Base-by-base conservation (phyloP, 2,797 vertebrate species). In the Tauraco hartlaubi region DNA sequence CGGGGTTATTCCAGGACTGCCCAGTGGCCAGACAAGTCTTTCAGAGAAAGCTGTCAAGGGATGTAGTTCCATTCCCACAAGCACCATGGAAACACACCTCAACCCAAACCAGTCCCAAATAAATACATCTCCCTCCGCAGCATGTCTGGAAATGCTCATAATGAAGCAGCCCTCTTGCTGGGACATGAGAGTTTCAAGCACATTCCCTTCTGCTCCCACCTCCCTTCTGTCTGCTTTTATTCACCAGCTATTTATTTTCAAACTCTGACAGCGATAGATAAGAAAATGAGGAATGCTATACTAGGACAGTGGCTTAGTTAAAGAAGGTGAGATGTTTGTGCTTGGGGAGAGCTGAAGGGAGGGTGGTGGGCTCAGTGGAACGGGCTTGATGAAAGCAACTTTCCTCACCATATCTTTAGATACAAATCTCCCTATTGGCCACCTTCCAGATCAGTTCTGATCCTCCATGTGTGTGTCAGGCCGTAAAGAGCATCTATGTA, bases 221-320 rank as follows among this genome's bases (percentile, higher is more conserved):
- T 15, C 61, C 25, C 55, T 96, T 75, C 88, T 92, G 51, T 75
- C 85, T 77, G 74, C 33, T 89, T 96, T 88, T 85, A 74, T 93
- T 90, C 77, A 63, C 17, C 39, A 67, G 35, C 43, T 81, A 80
- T 62, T 88, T 93, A 69, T 79, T 94, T 92, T 80, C 59, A 92
- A 82, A 52, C n/a, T 69, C 68, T 76, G 69, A 66, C 66, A 79
- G 33, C n/a, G 90, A 59, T 18, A 76, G 33, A 67, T 63, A 67
- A 66, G 64, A 81, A 67, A 85, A 64, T 75, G 43, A 82, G 63
- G 88, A 92, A 90, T 25, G 29, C 20, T 37, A 2, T 12, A 64
- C 43, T 66, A 39, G 35, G 91, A 63, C 0, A 2, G 37, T 56
- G 33, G 26, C 12, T 92, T 73, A 25, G 61, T 73, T 74, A 88